Evolutionary conservation across 2,888 invertebrate species (phyloP), one percentile per base, ranked within the genome.

Genomic region (Dasysyrphus albostriatus): DNA sequence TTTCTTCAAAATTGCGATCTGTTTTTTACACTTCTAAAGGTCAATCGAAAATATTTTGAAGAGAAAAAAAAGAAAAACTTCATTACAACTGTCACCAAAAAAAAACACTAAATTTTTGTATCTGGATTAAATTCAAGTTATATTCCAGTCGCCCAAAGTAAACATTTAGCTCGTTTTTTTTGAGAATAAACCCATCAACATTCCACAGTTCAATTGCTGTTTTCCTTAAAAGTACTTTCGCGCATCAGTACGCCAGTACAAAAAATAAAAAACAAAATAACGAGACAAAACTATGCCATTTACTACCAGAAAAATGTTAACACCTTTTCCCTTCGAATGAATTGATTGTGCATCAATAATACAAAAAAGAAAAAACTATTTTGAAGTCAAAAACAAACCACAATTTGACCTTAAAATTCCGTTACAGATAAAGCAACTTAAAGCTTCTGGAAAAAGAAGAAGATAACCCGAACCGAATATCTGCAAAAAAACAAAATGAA

Each of bases 401-500:
- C 34, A 61, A 73, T 44, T 56, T 74, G 85, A 85, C 85, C 85
- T 85, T 85, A 63, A 85, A 82, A 85, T 85, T 85, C 85, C 85
- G 85, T 85, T 85, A 85, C 82, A 82, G 82, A 82, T 82, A 74
- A 82, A 82, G 44, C 54, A 76, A 61, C 81, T 47, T 29, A 19
- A 58, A 34, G 56, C 65, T 58, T 54, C 54, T 24, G 72, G 8
- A 47, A 63, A 47, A 47, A 58, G 54, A 47, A 58, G 54, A 76
- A 54, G 44, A 47, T 47, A 73, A 76, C 59, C 44, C 44, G 24
- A 69, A 39, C 5, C 1, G 14, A 39, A 24, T 14, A 29, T 39
- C 9, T 39, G 34, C 4, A 69, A 65, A 65, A 34, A 65, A 32
- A 47, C 16, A 37, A 51, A 49, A 37, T 5, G 12, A 54, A 61